These are phyloP conservation scores for Autographa pulchrina DNA, from an alignment of 2,888 invertebrate species.

Conservation along the genomic window DNA sequence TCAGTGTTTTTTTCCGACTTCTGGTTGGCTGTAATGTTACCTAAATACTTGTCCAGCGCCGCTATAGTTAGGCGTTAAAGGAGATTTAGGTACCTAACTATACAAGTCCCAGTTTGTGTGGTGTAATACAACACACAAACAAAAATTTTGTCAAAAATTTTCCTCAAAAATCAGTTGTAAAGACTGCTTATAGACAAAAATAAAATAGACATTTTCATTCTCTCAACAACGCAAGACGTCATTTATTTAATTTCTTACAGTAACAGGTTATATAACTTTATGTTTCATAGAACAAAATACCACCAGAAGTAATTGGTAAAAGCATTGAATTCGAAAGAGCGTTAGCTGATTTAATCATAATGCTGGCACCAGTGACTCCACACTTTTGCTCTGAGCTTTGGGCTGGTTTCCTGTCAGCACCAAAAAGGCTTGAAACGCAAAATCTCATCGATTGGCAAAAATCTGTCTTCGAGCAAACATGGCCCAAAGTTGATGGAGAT, in stretches of 20 bases:
- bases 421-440: constrained; percentile 85
- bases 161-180: too few relatives aligned
- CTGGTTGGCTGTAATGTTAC: too few relatives aligned
- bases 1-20: too few relatives aligned
- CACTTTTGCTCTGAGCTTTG: constrained; percentile 97
- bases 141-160: too few relatives aligned
- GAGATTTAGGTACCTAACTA: too few relatives aligned
- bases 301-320: constrained; percentile 89
- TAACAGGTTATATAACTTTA: background rate
- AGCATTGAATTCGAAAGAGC: constrained; percentile 94
- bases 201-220: background rate
- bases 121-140: too few relatives aligned
- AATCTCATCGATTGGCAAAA: constrained; percentile 91
- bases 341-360: constrained; percentile 94
- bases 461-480: constrained; percentile 92
- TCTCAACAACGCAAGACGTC: background rate
- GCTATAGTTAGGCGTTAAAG: too few relatives aligned
- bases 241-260: background rate
- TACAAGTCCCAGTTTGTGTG: too few relatives aligned
- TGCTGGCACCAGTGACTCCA: constrained; percentile 96
- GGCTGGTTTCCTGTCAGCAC: constrained; percentile 92
- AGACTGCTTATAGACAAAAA: background rate
- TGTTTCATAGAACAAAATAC: constrained; percentile 88
- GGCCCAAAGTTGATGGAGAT: constrained; percentile 93
- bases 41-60: too few relatives aligned